Base-by-base conservation (phyloP, 2,113 vertebrate genomes). In the Stigmatopora nigra region DNA sequence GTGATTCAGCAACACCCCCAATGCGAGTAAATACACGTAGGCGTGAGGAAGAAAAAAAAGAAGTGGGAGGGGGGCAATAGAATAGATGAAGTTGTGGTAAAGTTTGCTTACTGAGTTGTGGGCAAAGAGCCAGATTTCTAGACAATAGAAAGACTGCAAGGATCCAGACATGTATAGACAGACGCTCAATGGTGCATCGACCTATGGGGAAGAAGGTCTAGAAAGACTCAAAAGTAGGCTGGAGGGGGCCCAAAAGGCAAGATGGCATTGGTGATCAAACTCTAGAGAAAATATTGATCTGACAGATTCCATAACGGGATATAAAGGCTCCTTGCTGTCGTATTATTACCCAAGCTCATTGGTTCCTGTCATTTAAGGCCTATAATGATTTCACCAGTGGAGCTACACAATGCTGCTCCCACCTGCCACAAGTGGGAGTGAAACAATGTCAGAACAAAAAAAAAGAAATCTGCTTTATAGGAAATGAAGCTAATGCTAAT, bases 141-240 rank as follows among this genome's bases (percentile, higher is more conserved):
- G 75, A 89, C 89, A 90, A 91, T 88, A 73, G 81, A 56, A 69
- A 65, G 9, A 75, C 83, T 83, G 79, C 84, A 72, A 67, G 12
- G 80, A 77, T 78, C 81, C 76, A 73, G 71, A 67, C 62, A 67
- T 82, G 84, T 88, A 83, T 88, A 85, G 81, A 85, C 65, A 85
- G 81, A 85, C 65, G 67, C 74, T 84, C 85, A 82, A 76, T 88
- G 83, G 82, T 89, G 85, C 89, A 79, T 82, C 77, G 73, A 81
- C 64, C 79, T 78, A 82, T 81, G 79, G 84, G 82, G 74, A 65
- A 66, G 73, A 69, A 75, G 68, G 70, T 20, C 19, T 53, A 38
- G 69, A 52, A 67, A 10, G 12, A 36, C 51, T 13, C 13, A 25
- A 55, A 55, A 53, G 45, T 59, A 61, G 7, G 35, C 14, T 19